phyloP scores from a whole-genome alignment of 2,888 invertebrate genomes.

The Chalcis sispes region DNA sequence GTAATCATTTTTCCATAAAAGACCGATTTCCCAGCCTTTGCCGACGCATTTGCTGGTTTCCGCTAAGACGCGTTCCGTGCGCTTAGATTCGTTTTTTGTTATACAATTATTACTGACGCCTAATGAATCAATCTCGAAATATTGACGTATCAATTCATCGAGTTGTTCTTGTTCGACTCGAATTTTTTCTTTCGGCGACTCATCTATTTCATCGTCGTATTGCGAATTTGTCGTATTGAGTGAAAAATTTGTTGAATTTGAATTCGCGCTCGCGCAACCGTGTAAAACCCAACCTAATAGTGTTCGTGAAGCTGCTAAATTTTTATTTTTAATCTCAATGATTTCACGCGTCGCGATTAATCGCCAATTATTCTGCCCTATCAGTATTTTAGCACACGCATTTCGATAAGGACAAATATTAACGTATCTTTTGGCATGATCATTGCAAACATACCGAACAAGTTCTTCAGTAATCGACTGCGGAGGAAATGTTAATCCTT shows the following conservation, averaged over 20 bases:
- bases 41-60: neutral
- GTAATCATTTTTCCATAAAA: neutral
- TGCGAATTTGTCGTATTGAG: too few species aligned
- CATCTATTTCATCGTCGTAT: neutral
- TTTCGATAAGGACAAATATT: too few species aligned
- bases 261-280: too few species aligned
- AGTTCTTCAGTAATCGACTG: too few species aligned
- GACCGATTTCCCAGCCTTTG: neutral
- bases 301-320: neutral
- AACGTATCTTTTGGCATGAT: too few species aligned
- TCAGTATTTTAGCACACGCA: conserved; percentile 11
- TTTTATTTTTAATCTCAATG: neutral
- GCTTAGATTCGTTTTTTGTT: neutral
- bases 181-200: neutral
- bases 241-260: too few species aligned
- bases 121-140: neutral
- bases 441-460: too few species aligned
- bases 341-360: conserved; percentile 16
- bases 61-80: neutral
- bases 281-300: conserved; percentile 11
- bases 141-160: neutral
- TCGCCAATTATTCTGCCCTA: conserved; percentile 45
- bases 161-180: neutral
- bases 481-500: too few species aligned
- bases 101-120: neutral